Evolutionary conservation across 2,888 invertebrate species (phyloP).

Genomic region (Tenthredo mesomela): DNA sequence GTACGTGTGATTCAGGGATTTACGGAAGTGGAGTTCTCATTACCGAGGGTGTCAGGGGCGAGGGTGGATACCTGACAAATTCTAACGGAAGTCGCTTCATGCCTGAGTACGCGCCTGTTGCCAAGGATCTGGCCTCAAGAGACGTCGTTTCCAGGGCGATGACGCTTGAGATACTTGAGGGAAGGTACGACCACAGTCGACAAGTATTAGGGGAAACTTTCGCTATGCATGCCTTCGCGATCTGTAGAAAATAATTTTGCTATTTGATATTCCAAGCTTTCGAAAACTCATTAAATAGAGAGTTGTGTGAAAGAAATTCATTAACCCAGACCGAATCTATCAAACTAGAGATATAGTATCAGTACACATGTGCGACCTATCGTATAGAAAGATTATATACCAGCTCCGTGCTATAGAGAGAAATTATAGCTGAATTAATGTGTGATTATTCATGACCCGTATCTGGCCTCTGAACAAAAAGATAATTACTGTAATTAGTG

Average conservation of each 20-base stretch:
- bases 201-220: not conserved
- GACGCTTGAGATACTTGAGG: slow-evolving; percentile 98
- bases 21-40: slow-evolving; percentile 99
- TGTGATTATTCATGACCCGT: slow-evolving; percentile 10
- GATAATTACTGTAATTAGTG: slow-evolving; percentile 30
- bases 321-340: not conserved
- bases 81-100: slow-evolving; percentile 97
- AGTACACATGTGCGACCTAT: not conserved
- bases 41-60: slow-evolving; percentile 97
- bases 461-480: not conserved
- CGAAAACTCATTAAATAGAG: not conserved
- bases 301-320: not conserved
- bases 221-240: no score
- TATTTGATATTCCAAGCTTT: not conserved
- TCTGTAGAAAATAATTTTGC: not conserved
- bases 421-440: slow-evolving; percentile 18
- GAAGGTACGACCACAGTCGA: slow-evolving; percentile 77
- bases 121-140: slow-evolving; percentile 98
- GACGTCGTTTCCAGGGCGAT: slow-evolving; percentile 98
- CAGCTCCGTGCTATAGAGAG: not conserved
- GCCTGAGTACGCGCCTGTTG: slow-evolving; percentile 98
- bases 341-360: slow-evolving; percentile 27
- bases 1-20: slow-evolving; percentile 83
- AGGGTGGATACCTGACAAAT: slow-evolving; percentile 97
- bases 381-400: not conserved